Evolutionary conservation across 1,140 invertebrate genomes (phyloP), one percentile per base, ranked within the genome.

Genomic region (Zaprionus camerounensis): DNA sequence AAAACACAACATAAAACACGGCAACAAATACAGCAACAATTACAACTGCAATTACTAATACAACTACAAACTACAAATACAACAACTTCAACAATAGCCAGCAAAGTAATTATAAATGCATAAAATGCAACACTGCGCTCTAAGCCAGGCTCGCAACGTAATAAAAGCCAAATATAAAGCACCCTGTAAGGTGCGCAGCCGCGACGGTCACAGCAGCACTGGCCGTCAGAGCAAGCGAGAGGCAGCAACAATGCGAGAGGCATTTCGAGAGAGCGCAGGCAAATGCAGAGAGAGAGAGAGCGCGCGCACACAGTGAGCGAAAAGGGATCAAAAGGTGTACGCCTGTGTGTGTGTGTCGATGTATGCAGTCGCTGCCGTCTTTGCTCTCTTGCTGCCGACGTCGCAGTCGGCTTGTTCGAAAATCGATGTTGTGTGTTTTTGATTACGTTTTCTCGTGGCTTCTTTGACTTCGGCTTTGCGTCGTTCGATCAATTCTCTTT

Each of bases 31-130:
- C 61, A 62, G 22, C 51, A 73, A 24, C 26, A 22, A 15, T 44
- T 46, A 38, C 61, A 58, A 24, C 51, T 68, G 17, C 26, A 28
- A 28, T 1, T 28, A 62, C 9, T 49, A 31, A 11, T 11, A 7
- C 15, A 12, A 28, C 12, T 34, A 3, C 20, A n/a, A n/a, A 49
- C 51, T 63, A 24, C 31, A 34, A 66, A 31, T 22, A 68, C 53
- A 51, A 55, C 38, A n/a, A n/a, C 61, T 58, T 24, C 58, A 74
- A 17, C 41, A 17, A n/a, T n/a, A 81, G 57, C 75, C 46, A 65
- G 76, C n/a, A 20, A 87, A 88, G 84, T 84, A 78, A 88, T 84
- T 88, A 87, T 88, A 87, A 87, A 87, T 79, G 81, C 83, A 87
- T 87, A 79, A 87, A 81, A 67, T 78, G 74, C 68, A 87, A 76